Conservation (phyloP, 2,113 vertebrate species). For the Siniperca knerii region DNA sequence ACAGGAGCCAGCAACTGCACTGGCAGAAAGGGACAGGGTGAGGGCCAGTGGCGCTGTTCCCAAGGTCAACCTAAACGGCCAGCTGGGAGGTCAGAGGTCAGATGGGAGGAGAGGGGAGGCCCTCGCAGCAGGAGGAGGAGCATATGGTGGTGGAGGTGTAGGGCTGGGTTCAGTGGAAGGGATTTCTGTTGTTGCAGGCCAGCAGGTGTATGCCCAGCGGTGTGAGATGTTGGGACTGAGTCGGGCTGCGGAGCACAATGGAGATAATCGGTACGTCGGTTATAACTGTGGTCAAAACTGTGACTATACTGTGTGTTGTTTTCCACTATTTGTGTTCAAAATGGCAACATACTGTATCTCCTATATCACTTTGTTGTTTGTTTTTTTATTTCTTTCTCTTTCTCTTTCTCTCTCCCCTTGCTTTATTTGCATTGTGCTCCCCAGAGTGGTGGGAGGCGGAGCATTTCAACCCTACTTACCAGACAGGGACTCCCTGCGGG, state of each 20-base stretch:
- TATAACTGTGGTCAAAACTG: background rate
- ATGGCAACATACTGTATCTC: background rate
- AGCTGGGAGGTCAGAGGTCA: slow-evolving; percentile 97
- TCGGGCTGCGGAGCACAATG: slow-evolving; percentile 83
- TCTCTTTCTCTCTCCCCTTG: background rate
- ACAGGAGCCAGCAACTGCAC: slow-evolving; percentile 64
- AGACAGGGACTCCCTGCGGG: slow-evolving; percentile 80
- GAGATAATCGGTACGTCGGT: slow-evolving; percentile 89
- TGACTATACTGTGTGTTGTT: background rate
- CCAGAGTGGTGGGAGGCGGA: slow-evolving; percentile 75
- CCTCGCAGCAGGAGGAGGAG: slow-evolving; percentile 66
- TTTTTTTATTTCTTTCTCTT: background rate
- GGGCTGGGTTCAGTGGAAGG: slow-evolving; percentile 89
- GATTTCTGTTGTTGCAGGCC: slow-evolving; percentile 96
- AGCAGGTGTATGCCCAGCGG: slow-evolving; percentile 88
- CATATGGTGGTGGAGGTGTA: slow-evolving; percentile 70
- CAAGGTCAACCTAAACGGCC: slow-evolving; percentile 89
- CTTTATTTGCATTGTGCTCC: background rate
- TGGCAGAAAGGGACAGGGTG: slow-evolving; percentile 77
- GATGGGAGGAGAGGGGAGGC: slow-evolving; percentile 88
- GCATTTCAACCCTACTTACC: slow-evolving; percentile 85
- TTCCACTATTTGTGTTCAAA: background rate
- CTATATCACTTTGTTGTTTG: background rate
- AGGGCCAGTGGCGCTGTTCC: slow-evolving; percentile 84
- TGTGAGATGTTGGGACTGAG: slow-evolving; percentile 85